Evolutionary conservation across 1,140 invertebrate genomes (phyloP), one percentile per base, ranked within the genome.

Genomic region (Colletes gigas): DNA sequence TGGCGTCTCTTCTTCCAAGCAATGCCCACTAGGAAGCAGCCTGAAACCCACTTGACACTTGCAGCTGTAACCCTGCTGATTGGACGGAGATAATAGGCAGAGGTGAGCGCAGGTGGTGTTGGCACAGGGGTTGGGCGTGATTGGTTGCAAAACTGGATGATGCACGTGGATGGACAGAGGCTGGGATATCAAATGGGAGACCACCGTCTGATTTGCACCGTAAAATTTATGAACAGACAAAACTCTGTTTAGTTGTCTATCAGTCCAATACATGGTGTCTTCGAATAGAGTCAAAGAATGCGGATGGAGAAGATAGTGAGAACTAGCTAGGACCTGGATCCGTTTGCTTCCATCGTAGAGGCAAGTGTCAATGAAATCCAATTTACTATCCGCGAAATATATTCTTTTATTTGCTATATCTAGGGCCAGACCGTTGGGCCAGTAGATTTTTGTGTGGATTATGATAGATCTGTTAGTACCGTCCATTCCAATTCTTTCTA

Each of bases 311-410:
- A 99, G 93, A 89, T 99, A 99, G 91, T 99, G 97, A 78, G 97
- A 98, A 19, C 96, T 96, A 9, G 97, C 96, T 41, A 98, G 91
- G 0, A 98, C 97, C 93, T 99, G 98, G 77, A 97, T 96, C 47
- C 98, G 93, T 7, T 97, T 97, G 0, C 95, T 96, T 19, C 99
- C 99, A 89, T 99, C 98, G 92, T 99, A 99, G 87, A 99, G 97
- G 89, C 98, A 99, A 89, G 98, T 99, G 91, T 99, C 99, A 66
- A 99, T 99, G 84, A 98, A 99, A 90, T 99, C 99, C 15, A 99
- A 92, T 90, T 99, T 99, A 0, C 98, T 98, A 93, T 99, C 99
- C 9, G 98, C 98, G 92, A 99, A 99, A 91, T 99, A 99, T 0
- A 99, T 96, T 55, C 98, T 93, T 90, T 98, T 97, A 2, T 96